A percentile compares a stretch with the other conserved stretches of the same genome.
Conservation (phyloP, 2,113 vertebrate genomes). For the Nyctibius bracteatus region DNA sequence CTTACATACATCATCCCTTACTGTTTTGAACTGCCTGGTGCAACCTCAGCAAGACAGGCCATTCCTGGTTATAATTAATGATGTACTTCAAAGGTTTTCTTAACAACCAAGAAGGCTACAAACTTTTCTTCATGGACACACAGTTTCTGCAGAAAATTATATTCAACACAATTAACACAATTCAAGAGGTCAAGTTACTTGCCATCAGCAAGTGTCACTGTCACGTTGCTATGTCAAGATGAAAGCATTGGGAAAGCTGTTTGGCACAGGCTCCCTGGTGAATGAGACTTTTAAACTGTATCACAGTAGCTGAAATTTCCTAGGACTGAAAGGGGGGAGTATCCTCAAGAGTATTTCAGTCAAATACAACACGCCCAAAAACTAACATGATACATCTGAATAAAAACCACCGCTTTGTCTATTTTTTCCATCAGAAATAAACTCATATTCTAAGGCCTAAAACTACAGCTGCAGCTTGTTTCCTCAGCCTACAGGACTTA, state of each 20-base stretch:
- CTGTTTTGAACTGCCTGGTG: background rate
- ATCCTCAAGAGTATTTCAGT: background rate
- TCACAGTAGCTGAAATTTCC: background rate
- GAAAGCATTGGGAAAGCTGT: background rate
- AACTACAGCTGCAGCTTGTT: background rate
- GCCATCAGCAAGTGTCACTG: background rate
- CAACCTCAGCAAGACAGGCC: background rate
- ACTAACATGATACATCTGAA: background rate
- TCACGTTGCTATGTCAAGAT: background rate
- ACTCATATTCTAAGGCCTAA: background rate
- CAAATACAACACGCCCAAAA: background rate
- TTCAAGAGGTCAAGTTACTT: background rate
- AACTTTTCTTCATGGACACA: background rate
- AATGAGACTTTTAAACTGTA: background rate
- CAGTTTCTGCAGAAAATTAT: background rate
- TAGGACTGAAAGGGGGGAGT: background rate
- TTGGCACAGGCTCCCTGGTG: background rate
- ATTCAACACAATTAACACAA: background rate
- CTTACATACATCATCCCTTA: background rate
- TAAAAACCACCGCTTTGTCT: background rate
- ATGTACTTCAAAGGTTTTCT: background rate
- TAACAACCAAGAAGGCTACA: background rate
- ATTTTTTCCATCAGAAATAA: background rate
- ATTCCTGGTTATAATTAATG: background rate
- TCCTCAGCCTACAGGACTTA: background rate